Evolutionary conservation across 2,113 vertebrate species (phyloP).

Genomic region (Cyphotilapia sp.): DNA sequence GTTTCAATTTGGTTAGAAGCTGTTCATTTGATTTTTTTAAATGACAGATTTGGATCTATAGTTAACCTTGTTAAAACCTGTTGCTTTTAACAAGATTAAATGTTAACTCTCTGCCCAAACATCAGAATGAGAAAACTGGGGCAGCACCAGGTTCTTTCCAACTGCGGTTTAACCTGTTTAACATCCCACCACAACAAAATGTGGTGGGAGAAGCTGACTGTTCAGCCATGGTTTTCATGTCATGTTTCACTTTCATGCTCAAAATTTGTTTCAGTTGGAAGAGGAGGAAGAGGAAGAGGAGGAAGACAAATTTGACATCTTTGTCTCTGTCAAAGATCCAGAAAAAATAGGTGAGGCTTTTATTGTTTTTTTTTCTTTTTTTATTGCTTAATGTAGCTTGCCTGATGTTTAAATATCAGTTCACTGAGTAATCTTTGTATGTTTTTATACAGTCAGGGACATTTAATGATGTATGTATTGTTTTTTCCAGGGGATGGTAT

Average conservation of each 20-base stretch:
- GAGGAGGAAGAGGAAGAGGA: slow-evolving; percentile 88
- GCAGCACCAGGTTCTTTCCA: background rate
- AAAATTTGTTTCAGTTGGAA: slow-evolving; percentile 60
- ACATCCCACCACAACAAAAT: background rate
- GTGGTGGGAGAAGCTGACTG: background rate
- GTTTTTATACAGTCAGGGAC: background rate
- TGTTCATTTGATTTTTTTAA: background rate
- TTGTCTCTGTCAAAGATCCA: slow-evolving; percentile 86
- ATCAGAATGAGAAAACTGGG: background rate
- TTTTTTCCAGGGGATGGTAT: slow-evolving; percentile 85
- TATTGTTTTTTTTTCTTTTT: background rate
- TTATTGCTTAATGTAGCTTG: background rate
- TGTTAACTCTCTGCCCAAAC: background rate
- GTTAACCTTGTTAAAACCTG: background rate
- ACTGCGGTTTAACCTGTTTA: background rate
- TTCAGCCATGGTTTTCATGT: background rate
- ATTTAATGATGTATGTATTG: background rate
- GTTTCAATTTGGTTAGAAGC: background rate
- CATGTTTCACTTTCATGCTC: background rate
- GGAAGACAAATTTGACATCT: slow-evolving; percentile 87
- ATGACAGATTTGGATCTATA: background rate
- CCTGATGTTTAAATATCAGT: background rate
- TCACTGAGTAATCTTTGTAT: background rate
- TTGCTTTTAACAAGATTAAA: background rate
- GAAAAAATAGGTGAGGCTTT: slow-evolving; percentile 90